Percentiles rank a stretch among this genome's conserved stretches.
Conservation (phyloP, 2,888 invertebrate species). For the Agrypnus murinus region DNA sequence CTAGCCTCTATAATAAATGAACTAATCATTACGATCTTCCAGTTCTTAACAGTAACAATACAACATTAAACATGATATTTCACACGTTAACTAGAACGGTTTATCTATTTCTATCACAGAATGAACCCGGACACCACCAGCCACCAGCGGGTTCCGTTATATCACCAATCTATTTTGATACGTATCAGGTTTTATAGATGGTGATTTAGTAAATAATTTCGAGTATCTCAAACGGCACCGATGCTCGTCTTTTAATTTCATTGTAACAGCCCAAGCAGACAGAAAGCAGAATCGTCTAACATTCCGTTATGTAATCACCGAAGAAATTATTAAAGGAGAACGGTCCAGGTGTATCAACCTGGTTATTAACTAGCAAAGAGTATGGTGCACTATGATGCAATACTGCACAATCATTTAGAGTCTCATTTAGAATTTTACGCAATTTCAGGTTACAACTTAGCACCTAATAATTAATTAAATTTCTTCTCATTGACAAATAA, state of each 20-base stretch:
- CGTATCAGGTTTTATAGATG: slow-evolving; percentile 6
- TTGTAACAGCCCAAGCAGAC: slow-evolving; percentile 28
- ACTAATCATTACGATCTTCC: too few relatives aligned
- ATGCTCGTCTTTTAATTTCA: slow-evolving; percentile 21
- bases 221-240: slow-evolving; percentile 11
- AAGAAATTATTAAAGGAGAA: slow-evolving; percentile 28
- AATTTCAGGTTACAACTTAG: background rate
- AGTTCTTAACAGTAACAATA: too few relatives aligned
- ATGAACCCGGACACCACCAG: slow-evolving; percentile 1
- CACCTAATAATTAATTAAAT: slow-evolving; percentile 5
- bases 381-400: slow-evolving; percentile 24
- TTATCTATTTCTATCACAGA: slow-evolving; percentile 10
- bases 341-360: slow-evolving; percentile 29
- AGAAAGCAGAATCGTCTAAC: slow-evolving; percentile 23
- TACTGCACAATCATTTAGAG: slow-evolving; percentile 18
- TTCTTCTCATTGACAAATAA: background rate
- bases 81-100: too few relatives aligned
- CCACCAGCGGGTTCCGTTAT: slow-evolving; percentile 18
- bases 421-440: slow-evolving; percentile 1
- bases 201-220: slow-evolving; percentile 23
- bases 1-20: too few relatives aligned
- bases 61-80: too few relatives aligned
- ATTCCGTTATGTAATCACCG: slow-evolving; percentile 29
- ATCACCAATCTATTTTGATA: slow-evolving; percentile 12
- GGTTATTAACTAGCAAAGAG: slow-evolving; percentile 24